phyloP scores from a whole-genome alignment of 2,797 vertebrate genomes.

The Myripristis jacobus region DNA sequence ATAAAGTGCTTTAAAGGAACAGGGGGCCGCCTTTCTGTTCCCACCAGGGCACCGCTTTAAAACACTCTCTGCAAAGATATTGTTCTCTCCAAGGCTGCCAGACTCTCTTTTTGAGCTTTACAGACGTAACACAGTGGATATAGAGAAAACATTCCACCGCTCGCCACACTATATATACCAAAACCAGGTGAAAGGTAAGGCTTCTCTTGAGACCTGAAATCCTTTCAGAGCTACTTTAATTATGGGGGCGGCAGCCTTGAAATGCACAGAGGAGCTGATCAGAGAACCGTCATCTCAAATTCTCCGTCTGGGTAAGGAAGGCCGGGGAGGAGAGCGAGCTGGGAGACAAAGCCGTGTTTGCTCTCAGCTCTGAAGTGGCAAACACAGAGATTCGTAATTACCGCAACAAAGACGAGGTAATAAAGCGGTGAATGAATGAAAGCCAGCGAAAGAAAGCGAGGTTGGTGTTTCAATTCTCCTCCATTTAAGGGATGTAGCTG shows the following conservation, averaged over 20 bases:
- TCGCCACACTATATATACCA: conserved; percentile 31
- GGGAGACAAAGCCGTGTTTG: not conserved
- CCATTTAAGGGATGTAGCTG: not conserved
- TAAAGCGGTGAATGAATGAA: too few relatives aligned
- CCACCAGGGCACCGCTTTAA: not conserved
- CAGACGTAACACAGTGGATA: conserved; percentile 41
- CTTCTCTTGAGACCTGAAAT: conserved; percentile 59
- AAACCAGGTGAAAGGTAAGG: conserved; percentile 41
- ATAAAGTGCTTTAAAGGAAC: conserved; percentile 7
- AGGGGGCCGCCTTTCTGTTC: not conserved
- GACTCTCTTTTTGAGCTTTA: not conserved
- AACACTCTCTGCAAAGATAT: conserved; percentile 26
- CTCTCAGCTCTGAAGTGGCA: not conserved
- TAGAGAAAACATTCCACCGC: conserved; percentile 46
- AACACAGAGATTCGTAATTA: not conserved
- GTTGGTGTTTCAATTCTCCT: not conserved
- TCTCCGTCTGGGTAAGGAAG: conserved; percentile 2
- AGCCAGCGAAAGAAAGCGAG: not conserved
- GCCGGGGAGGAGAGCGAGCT: too few relatives aligned
- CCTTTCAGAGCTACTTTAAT: conserved; percentile 54
- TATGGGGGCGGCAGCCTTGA: conserved; percentile 43
- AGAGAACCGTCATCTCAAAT: conserved; percentile 15
- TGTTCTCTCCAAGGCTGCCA: conserved; percentile 4
- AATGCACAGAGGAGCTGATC: conserved; percentile 39
- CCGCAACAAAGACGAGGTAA: not conserved